Conservation (phyloP, 2,797 vertebrate genomes). For the Ctenosaura bakeri region DNA sequence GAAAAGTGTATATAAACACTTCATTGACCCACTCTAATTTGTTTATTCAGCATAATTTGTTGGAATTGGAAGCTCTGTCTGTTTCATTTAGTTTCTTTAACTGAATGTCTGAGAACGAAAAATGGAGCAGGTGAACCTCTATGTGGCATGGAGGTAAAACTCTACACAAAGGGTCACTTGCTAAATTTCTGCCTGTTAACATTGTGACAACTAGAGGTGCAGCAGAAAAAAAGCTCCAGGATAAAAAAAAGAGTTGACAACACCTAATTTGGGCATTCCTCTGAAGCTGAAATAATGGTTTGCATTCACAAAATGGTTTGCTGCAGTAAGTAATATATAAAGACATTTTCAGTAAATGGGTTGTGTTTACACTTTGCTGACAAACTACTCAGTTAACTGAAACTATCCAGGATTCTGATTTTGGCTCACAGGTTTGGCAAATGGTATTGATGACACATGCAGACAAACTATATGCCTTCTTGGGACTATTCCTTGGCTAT, state of each 20-base stretch:
- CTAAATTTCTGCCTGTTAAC: neutral
- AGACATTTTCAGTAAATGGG: neutral
- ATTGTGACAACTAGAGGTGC: neutral
- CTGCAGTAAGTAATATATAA: slow-evolving; percentile 1
- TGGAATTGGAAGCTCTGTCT: slow-evolving; percentile 52
- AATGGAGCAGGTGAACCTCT: slow-evolving; percentile 35
- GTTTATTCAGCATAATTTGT: slow-evolving; percentile 39
- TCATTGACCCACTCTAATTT: slow-evolving; percentile 36
- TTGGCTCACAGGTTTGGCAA: slow-evolving; percentile 26
- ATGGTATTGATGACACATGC: slow-evolving; percentile 19
- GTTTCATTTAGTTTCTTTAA: slow-evolving; percentile 51
- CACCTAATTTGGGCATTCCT: neutral
- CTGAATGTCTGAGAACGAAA: slow-evolving; percentile 30
- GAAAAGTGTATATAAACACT: slow-evolving; percentile 10
- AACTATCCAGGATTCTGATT: slow-evolving; percentile 26
- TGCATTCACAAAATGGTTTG: slow-evolving; percentile 4
- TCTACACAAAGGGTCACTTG: slow-evolving; percentile 13
- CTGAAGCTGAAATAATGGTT: neutral
- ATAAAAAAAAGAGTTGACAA: neutral
- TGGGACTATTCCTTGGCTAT: slow-evolving; percentile 7
- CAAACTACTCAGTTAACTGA: slow-evolving; percentile 33
- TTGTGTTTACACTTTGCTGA: slow-evolving; percentile 20
- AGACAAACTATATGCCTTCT: slow-evolving; percentile 26
- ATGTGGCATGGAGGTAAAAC: neutral
- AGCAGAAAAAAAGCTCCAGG: neutral